A percentile compares a stretch with the other conserved stretches of the same genome.
phyloP scores from a whole-genome alignment of 2,113 vertebrate species.

The Apistogramma diplotaenia region DNA sequence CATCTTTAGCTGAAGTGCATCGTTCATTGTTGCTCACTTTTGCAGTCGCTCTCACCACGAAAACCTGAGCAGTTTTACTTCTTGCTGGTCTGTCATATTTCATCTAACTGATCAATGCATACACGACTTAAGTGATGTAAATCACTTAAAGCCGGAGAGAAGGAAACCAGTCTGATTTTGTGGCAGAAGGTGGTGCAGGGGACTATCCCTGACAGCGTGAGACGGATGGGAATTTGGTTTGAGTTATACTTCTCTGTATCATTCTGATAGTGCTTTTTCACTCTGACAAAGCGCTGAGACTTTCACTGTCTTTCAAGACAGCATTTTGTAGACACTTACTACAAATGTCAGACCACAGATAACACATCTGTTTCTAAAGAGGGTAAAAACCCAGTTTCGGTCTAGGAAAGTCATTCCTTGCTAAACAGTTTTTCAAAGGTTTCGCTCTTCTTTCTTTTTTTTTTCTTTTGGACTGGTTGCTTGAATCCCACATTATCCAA shows the following conservation, averaged over 20 bases:
- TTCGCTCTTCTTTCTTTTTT: not conserved
- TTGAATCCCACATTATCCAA: not conserved
- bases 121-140: conserved; percentile 9
- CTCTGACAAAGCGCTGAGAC: conserved; percentile 4
- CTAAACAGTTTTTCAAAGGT: not conserved
- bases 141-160: not conserved
- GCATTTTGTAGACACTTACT: conserved; percentile 27
- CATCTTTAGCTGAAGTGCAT: not conserved
- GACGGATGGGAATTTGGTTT: conserved; percentile 39
- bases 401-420: not conserved
- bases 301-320: conserved; percentile 27
- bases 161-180: conserved; percentile 27
- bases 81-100: conserved; percentile 20
- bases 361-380: not conserved
- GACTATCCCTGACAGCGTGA: conserved; percentile 49
- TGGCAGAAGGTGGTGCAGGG: conserved; percentile 20
- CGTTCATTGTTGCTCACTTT: not conserved
- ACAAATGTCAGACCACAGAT: not conserved
- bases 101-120: conserved; percentile 15
- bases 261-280: conserved; percentile 8
- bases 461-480: not conserved
- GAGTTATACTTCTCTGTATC: conserved; percentile 11
- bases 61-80: not conserved
- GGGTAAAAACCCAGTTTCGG: not conserved
- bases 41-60: not conserved